These are phyloP conservation scores for Rhinolophus sinicus DNA, from an alignment of 2,113 vertebrate species.

Conservation along the genomic window DNA sequence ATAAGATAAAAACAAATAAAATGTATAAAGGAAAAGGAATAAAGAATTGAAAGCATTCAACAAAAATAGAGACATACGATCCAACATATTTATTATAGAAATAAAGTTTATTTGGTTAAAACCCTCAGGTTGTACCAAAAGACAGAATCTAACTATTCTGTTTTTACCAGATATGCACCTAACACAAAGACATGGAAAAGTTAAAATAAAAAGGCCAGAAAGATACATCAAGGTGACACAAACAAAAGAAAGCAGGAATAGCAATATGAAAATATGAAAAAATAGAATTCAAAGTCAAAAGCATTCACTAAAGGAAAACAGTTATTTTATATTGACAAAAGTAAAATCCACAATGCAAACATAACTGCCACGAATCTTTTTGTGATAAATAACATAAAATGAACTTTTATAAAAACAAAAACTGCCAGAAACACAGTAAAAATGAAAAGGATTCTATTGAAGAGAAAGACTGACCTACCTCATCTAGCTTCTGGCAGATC, in stretches of 20 bases:
- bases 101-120: background rate
- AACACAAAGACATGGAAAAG: conserved; percentile 25
- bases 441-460: background rate
- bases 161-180: background rate
- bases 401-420: conserved; percentile 57
- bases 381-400: conserved; percentile 53
- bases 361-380: conserved; percentile 57
- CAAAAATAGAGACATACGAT: background rate
- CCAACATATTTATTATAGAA: background rate
- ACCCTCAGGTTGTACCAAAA: background rate
- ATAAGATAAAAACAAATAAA: background rate
- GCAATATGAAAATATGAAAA: conserved; percentile 42
- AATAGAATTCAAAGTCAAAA: conserved; percentile 53
- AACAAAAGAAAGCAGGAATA: background rate
- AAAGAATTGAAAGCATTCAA: background rate
- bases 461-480: background rate
- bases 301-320: conserved; percentile 17
- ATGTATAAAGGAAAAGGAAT: background rate
- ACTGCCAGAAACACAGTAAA: conserved; percentile 3
- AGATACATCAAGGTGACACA: background rate
- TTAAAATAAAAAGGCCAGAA: background rate
- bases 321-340: conserved; percentile 69
- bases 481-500: background rate
- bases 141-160: background rate
- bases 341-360: conserved; percentile 69